phyloP scores from a whole-genome alignment of 2,797 vertebrate genomes.

The Channallabes apus region DNA sequence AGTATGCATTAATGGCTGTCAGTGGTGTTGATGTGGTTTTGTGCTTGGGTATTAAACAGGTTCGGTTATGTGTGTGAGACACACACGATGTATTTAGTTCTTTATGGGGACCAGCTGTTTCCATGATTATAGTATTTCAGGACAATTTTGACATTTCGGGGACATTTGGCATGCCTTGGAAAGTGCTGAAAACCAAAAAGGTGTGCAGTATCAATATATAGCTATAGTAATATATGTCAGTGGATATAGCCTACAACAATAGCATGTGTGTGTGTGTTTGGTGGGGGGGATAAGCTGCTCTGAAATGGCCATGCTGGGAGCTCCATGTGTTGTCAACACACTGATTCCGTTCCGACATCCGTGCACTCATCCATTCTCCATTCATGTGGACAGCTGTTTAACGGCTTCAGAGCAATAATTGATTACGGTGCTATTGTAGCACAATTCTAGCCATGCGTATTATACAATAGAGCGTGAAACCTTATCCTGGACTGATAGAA shows the following conservation, averaged over 20 bases:
- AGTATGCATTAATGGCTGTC: conserved; percentile 35
- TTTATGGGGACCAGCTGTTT: neutral
- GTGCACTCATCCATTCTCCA: conserved; percentile 25
- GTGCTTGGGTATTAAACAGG: neutral
- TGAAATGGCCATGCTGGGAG: conserved; percentile 23
- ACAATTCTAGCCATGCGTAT: neutral
- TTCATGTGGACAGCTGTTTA: conserved; percentile 1
- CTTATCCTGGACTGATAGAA: neutral
- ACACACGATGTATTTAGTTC: neutral
- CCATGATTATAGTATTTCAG: neutral
- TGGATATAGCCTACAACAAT: neutral
- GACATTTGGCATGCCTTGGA: neutral
- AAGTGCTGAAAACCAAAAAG: neutral
- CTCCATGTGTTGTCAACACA: conserved; percentile 16
- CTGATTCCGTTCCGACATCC: neutral
- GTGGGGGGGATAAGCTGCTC: neutral
- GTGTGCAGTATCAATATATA: neutral
- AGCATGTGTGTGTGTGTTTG: conserved; percentile 7
- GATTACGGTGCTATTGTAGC: neutral
- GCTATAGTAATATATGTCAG: neutral
- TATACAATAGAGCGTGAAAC: neutral
- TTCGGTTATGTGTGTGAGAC: neutral
- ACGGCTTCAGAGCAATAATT: conserved; percentile 27
- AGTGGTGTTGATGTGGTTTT: conserved; percentile 16
- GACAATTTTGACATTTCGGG: neutral